Evolutionary conservation across 2,113 vertebrate genomes (phyloP).

Genomic region (Pelobates fuscus): DNA sequence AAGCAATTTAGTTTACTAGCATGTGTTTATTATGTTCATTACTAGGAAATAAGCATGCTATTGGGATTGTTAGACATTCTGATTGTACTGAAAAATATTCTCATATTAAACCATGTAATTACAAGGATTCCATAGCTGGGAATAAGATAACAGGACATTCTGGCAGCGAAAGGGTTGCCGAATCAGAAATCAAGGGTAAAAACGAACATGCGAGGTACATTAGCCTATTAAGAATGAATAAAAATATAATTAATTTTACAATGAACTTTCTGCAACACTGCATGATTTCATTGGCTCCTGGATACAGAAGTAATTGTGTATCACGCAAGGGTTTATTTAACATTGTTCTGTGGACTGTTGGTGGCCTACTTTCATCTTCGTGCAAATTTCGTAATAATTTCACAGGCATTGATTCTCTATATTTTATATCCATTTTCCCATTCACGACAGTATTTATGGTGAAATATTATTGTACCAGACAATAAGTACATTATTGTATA

Average conservation of each 20-base stretch:
- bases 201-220: slow-evolving; percentile 30
- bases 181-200: neutral
- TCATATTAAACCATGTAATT: slow-evolving; percentile 5
- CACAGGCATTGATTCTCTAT: neutral
- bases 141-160: neutral
- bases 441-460: no score
- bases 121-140: neutral
- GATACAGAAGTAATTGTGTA: slow-evolving; percentile 38
- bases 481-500: no score
- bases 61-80: slow-evolving; percentile 1
- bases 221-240: slow-evolving; percentile 30
- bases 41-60: neutral
- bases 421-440: neutral
- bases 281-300: slow-evolving; percentile 40
- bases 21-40: slow-evolving; percentile 25
- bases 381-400: neutral
- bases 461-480: no score
- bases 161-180: neutral
- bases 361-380: neutral
- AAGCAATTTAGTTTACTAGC: slow-evolving; percentile 6
- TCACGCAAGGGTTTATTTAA: slow-evolving; percentile 29
- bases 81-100: slow-evolving; percentile 7
- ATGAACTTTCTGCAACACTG: slow-evolving; percentile 46
- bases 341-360: slow-evolving; percentile 1
- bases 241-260: slow-evolving; percentile 48